A percentile compares a stretch with the other conserved stretches of the same genome.
phyloP scores from a whole-genome alignment of 2,888 invertebrate genomes.

The Apocheima hispidaria region DNA sequence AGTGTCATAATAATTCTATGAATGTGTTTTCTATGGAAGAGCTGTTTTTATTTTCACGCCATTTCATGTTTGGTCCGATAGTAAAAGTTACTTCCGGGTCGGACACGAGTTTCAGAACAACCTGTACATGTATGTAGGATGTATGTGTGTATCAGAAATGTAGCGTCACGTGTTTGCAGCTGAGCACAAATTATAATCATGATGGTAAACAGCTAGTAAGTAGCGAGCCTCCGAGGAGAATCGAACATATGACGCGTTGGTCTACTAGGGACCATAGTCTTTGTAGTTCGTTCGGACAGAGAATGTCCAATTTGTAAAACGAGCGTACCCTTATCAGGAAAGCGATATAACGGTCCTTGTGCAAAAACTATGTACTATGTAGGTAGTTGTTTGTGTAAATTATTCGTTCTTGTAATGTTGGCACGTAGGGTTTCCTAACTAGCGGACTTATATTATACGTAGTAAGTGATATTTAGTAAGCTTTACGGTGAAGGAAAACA shows the following conservation, averaged over 20 bases:
- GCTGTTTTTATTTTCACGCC: too few relatives aligned
- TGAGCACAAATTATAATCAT: not conserved
- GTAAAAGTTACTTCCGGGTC: too few relatives aligned
- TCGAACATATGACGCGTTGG: slow-evolving; percentile 7
- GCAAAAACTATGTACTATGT: slow-evolving; percentile 24
- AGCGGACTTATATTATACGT: not conserved
- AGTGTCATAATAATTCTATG: too few relatives aligned
- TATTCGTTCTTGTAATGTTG: slow-evolving; percentile 20
- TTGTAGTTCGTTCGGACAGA: slow-evolving; percentile 27
- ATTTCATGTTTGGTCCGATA: too few relatives aligned
- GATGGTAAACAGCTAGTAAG: not conserved
- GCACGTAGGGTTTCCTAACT: slow-evolving; percentile 3
- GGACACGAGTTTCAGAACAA: too few relatives aligned
- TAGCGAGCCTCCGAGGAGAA: not conserved
- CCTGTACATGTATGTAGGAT: not conserved
- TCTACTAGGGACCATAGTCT: slow-evolving; percentile 12
- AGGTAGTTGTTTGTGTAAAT: slow-evolving; percentile 22
- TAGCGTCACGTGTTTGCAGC: not conserved
- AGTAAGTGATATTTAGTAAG: not conserved
- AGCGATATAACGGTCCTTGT: slow-evolving; percentile 19
- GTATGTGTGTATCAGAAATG: not conserved
- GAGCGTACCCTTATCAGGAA: slow-evolving; percentile 27
- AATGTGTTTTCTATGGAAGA: too few relatives aligned
- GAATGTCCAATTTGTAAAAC: slow-evolving; percentile 29
- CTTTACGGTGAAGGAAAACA: too few relatives aligned